Conservation (phyloP, 2,797 vertebrate genomes). For the Syndactyla subalaris region DNA sequence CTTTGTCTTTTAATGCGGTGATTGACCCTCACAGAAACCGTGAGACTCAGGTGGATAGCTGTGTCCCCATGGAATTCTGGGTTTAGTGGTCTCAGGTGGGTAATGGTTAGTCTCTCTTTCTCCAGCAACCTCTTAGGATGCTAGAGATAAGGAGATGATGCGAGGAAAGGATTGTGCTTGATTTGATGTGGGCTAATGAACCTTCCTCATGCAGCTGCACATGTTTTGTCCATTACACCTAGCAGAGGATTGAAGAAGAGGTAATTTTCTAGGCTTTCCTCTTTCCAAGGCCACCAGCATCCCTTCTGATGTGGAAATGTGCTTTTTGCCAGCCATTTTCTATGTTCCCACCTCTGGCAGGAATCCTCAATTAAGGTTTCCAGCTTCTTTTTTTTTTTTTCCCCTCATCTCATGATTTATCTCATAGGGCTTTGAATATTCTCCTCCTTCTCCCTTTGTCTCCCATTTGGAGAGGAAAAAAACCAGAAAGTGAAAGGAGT, state of each 20-base stretch:
- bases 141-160: neutral
- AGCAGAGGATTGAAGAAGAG: neutral
- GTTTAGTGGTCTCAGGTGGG: neutral
- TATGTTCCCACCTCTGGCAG: neutral
- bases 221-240: neutral
- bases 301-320: neutral
- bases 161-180: neutral
- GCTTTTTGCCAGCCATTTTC: neutral
- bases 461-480: neutral
- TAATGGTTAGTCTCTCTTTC: neutral
- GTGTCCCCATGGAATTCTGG: neutral
- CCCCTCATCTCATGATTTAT: neutral
- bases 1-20: neutral
- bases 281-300: neutral
- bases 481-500: neutral
- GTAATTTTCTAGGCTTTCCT: slow-evolving; percentile 1
- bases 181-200: neutral
- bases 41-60: neutral
- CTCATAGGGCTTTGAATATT: neutral
- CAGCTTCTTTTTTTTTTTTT: too few relatives aligned
- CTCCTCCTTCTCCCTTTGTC: neutral
- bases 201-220: neutral
- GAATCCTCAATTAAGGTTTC: neutral
- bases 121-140: neutral
- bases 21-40: neutral